Percentiles rank a stretch among this genome's conserved stretches.
phyloP scores from a whole-genome alignment of 2,888 invertebrate genomes.

The Psococerastis gibbosa region DNA sequence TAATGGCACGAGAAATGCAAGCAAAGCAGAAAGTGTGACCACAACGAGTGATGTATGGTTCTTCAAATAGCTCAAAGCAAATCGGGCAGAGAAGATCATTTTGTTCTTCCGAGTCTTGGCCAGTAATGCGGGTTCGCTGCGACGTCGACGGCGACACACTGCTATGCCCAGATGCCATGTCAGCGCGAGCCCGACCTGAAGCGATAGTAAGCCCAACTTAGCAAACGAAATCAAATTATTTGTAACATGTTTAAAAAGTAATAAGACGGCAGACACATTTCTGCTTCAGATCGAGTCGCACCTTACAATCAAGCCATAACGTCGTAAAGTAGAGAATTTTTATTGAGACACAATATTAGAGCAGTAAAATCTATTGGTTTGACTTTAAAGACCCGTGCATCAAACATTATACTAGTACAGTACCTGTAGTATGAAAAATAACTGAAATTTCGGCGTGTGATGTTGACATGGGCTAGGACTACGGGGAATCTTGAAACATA shows the following conservation, averaged over 20 bases:
- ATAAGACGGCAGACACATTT: no score
- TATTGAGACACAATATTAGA: no score
- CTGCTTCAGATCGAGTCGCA: constrained; percentile 4
- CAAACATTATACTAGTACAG: no score
- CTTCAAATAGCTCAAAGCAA: constrained; percentile 74
- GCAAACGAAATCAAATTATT: constrained; percentile 14
- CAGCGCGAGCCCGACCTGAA: constrained; percentile 32
- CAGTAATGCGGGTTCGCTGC: constrained; percentile 28
- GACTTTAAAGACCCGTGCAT: no score
- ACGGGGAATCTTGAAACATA: no score
- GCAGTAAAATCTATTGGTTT: no score
- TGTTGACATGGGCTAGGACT: no score
- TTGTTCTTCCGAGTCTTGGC: constrained; percentile 43
- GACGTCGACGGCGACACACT: constrained; percentile 27
- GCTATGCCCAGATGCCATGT: constrained; percentile 26
- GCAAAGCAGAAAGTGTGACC: constrained; percentile 81
- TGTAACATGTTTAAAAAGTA: no score
- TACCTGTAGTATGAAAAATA: no score
- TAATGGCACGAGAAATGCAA: constrained; percentile 52
- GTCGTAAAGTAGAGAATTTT: constrained; percentile 5
- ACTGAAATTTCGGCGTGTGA: no score
- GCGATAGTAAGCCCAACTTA: constrained; percentile 25
- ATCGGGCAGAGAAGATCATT: constrained; percentile 54
- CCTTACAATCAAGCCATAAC: constrained; percentile 9
- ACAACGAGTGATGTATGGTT: constrained; percentile 79